phyloP scores from a whole-genome alignment of 2,113 vertebrate genomes.

The Chlorocebus sabaeus region DNA sequence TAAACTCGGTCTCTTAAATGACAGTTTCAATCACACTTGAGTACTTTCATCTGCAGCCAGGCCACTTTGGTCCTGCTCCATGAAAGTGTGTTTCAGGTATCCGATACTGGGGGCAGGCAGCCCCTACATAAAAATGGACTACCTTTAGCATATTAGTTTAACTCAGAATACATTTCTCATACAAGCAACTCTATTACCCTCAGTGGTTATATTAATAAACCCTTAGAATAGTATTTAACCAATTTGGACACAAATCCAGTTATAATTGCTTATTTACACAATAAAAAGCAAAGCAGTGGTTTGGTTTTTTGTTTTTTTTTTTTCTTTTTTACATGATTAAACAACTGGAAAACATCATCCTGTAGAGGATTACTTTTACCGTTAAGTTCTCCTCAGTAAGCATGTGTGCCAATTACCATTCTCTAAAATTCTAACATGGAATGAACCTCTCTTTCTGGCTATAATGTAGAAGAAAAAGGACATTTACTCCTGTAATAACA shows the following conservation, averaged over 20 bases:
- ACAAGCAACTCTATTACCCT: conserved; percentile 37
- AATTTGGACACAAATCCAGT: not conserved
- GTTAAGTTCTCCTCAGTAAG: not conserved
- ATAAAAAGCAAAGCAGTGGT: not conserved
- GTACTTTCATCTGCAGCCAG: not conserved
- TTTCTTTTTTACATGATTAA: not conserved
- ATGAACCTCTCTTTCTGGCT: not conserved
- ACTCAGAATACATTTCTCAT: not conserved
- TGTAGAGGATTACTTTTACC: not conserved
- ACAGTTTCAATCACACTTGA: not conserved
- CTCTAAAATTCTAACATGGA: not conserved
- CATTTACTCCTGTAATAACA: not conserved
- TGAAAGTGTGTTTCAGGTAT: not conserved
- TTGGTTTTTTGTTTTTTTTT: not conserved
- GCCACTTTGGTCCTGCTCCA: not conserved
- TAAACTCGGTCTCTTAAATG: not conserved
- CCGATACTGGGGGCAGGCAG: not conserved
- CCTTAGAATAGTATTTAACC: not conserved
- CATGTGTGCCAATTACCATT: not conserved
- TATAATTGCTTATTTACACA: not conserved
- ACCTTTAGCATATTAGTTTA: not conserved
- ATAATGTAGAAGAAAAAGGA: not conserved
- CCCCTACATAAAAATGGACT: not conserved
- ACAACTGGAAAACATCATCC: not conserved
- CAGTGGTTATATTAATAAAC: not conserved